Evolutionary conservation across 1,140 invertebrate species (phyloP), one percentile per base, ranked within the genome.

Genomic region (Ips nitidus): DNA sequence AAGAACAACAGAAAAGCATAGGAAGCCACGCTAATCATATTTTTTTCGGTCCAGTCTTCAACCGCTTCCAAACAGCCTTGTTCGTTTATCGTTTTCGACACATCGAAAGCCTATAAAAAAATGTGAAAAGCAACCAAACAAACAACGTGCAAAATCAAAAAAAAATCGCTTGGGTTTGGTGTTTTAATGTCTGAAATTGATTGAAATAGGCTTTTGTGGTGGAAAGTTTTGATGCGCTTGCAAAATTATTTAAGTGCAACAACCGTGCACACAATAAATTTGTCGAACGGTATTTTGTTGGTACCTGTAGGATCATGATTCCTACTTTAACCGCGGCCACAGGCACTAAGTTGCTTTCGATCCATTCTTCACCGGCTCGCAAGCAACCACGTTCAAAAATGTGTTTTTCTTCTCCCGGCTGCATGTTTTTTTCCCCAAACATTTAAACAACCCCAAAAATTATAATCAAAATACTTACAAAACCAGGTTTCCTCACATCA

Each of bases 371-470:
- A 62, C 92, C 94, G 69, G 94, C 92, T 71, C 91, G 87, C 74
- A 98, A 86, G 82, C 97, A 98, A 64, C 97, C 97, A 53, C 92
- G 89, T 80, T 95, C 94, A 84, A 95, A 95, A 80, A 98, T 98
- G 80, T 91, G 90, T 70, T 91, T 87, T 81, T 94, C 92, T 74
- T 94, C 92, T 74, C 88, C 90, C 52, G 89, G 84, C 87, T 92
- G 85, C 83, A 79, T 80, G 74, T 8, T 59, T 70, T 70, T 50
- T 58, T 22, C 22, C 45, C 5, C 45, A 47, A 67, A 38, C 47
- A 43, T 43, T 55, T 55, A 55, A 55, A 36, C 7, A 55, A 2
- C 22, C 52, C 4, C 36, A 53, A 55, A 53, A 41, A 56, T 47
- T 52, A 56, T 57, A 58, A 38, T 39, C 5, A 66, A 59, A 58